Percentiles rank a stretch among this genome's conserved stretches.
Conservation (phyloP, 2,888 invertebrate genomes). For the Megaustenia siamemsis region DNA sequence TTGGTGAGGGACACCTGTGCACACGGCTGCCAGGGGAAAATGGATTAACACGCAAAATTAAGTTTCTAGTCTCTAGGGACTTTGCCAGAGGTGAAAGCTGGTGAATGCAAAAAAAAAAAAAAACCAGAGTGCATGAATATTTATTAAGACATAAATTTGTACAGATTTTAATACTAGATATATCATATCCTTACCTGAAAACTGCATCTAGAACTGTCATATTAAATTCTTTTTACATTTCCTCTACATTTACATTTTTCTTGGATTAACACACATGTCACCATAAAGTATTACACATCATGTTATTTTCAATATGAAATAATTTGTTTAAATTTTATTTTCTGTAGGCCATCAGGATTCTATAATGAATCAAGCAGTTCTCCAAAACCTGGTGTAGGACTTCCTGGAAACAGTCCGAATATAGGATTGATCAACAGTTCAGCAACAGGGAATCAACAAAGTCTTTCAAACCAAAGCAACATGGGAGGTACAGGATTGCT, state of each 20-base stretch:
- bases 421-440: slow-evolving; percentile 10
- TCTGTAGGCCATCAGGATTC: slow-evolving; percentile 63
- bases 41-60: too few species aligned
- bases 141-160: too few species aligned
- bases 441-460: slow-evolving; percentile 23
- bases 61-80: too few species aligned
- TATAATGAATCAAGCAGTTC: slow-evolving; percentile 61
- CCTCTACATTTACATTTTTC: not conserved
- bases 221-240: too few species aligned
- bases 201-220: not conserved
- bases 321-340: not conserved
- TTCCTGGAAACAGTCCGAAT: slow-evolving; percentile 23
- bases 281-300: not conserved
- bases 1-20: too few species aligned
- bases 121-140: too few species aligned
- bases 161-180: too few species aligned
- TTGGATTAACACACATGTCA: not conserved
- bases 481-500: slow-evolving; percentile 52
- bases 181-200: too few species aligned
- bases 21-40: too few species aligned
- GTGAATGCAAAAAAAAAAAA: too few species aligned
- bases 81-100: too few species aligned
- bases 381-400: slow-evolving; percentile 51
- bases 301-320: too few species aligned
- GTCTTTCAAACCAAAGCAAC: slow-evolving; percentile 35